These are phyloP conservation scores for Drosophila neonasuta DNA, from an alignment of 2,888 invertebrate species.

Conservation along the genomic window DNA sequence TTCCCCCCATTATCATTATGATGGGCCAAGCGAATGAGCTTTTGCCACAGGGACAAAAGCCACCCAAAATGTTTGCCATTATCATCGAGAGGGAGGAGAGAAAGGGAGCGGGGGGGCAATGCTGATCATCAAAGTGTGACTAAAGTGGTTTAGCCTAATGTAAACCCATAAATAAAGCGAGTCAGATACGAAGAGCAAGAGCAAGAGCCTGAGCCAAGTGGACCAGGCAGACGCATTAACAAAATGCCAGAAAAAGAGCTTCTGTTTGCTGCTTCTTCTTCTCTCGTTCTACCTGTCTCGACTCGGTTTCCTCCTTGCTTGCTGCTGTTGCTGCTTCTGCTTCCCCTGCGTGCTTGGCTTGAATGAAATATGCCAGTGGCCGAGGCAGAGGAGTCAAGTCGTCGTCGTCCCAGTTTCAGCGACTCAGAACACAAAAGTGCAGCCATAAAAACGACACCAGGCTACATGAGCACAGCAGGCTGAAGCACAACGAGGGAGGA, in stretches of 20 bases:
- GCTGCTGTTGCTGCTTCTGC: too few species aligned
- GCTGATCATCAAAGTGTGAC: constrained; percentile 80
- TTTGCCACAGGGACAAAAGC: constrained; percentile 27
- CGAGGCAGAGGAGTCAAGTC: neutral
- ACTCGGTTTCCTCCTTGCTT: neutral
- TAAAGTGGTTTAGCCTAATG: constrained; percentile 82
- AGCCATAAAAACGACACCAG: constrained; percentile 79
- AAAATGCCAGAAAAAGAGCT: constrained; percentile 79
- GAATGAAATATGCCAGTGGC: constrained; percentile 77
- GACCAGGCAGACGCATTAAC: constrained; percentile 70
- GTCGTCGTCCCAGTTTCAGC: constrained; percentile 21
- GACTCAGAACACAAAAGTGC: constrained; percentile 69
- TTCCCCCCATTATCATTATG: constrained; percentile 28
- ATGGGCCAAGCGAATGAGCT: constrained; percentile 28
- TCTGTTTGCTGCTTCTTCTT: constrained; percentile 66
- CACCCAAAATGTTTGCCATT: constrained; percentile 73
- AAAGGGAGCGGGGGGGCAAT: constrained; percentile 43
- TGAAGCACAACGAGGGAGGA: neutral
- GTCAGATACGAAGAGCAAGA: constrained; percentile 53
- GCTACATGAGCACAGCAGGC: constrained; percentile 55
- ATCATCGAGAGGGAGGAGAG: constrained; percentile 27
- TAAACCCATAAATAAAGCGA: constrained; percentile 79
- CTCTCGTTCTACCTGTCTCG: constrained; percentile 41
- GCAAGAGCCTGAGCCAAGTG: constrained; percentile 25
- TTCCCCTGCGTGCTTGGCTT: constrained; percentile 45